Conservation (phyloP, 2,113 vertebrate genomes). For the Salvelinus namaycush region DNA sequence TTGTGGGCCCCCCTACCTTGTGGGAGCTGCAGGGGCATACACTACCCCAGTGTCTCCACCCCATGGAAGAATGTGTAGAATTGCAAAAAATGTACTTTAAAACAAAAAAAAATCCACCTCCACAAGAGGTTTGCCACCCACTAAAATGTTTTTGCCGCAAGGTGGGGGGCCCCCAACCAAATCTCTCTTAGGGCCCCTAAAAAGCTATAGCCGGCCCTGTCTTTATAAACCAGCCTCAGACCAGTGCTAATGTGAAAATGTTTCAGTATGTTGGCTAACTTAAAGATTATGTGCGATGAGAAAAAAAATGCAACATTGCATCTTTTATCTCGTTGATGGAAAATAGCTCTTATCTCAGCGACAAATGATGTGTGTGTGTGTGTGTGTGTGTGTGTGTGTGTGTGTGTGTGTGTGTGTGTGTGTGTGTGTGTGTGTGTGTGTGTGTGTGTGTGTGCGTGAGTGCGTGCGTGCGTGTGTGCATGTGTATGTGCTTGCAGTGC, state of each 20-base stretch:
- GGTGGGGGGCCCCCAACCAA: too few relatives aligned
- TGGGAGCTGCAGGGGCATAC: too few relatives aligned
- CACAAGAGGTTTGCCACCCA: too few relatives aligned
- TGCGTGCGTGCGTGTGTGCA: background rate
- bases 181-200: too few relatives aligned
- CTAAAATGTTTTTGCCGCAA: too few relatives aligned
- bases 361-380: background rate
- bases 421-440: background rate
- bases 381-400: too few relatives aligned
- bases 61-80: too few relatives aligned
- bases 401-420: background rate
- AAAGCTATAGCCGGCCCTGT: too few relatives aligned
- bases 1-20: too few relatives aligned
- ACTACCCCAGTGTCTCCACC: too few relatives aligned
- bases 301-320: background rate
- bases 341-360: background rate
- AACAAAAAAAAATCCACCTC: too few relatives aligned
- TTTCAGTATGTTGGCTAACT: slow-evolving; percentile 53
- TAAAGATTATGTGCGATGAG: background rate
- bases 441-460: background rate
- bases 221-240: slow-evolving; percentile 46
- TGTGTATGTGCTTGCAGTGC: background rate
- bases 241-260: slow-evolving; percentile 43
- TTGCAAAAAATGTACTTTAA: too few relatives aligned
- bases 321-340: background rate